These are phyloP conservation scores for Pituophis catenifer DNA, from an alignment of 2,113 vertebrate genomes.

Conservation along the genomic window DNA sequence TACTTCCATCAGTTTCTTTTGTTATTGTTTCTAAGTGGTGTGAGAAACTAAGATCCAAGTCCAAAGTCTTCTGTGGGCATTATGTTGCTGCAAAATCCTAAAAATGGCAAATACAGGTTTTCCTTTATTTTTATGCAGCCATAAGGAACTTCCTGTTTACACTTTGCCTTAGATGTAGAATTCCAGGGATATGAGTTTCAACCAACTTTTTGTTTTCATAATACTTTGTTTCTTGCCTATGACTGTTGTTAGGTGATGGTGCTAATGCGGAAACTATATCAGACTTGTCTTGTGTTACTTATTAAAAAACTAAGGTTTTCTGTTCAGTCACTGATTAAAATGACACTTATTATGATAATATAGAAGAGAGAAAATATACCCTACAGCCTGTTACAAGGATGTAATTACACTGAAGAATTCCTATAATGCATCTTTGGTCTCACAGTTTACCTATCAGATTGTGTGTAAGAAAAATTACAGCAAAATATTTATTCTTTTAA, in stretches of 20 bases:
- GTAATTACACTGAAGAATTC: slow-evolving; percentile 10
- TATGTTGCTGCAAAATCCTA: background rate
- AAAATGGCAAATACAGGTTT: background rate
- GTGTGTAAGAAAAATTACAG: slow-evolving; percentile 22
- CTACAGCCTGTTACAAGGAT: slow-evolving; percentile 15
- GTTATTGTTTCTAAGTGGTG: background rate
- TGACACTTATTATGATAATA: slow-evolving; percentile 28
- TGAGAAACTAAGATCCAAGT: background rate
- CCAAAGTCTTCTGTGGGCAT: background rate
- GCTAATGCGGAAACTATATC: background rate
- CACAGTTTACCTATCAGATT: slow-evolving; percentile 46
- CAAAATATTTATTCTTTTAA: background rate
- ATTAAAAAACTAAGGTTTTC: slow-evolving; percentile 40
- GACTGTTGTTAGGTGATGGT: slow-evolving; percentile 3
- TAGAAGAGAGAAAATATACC: slow-evolving; percentile 19
- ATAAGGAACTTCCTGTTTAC: background rate
- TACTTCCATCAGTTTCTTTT: background rate
- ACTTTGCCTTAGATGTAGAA: background rate
- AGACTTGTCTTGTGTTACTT: slow-evolving; percentile 7
- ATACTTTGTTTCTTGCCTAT: background rate
- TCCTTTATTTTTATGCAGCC: background rate
- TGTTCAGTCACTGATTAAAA: slow-evolving; percentile 36
- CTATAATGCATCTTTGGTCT: slow-evolving; percentile 32
- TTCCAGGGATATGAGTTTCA: background rate
- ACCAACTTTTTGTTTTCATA: background rate